These are phyloP conservation scores for Urosaurus nigricauda DNA, from an alignment of 2,797 vertebrate species.

Conservation along the genomic window DNA sequence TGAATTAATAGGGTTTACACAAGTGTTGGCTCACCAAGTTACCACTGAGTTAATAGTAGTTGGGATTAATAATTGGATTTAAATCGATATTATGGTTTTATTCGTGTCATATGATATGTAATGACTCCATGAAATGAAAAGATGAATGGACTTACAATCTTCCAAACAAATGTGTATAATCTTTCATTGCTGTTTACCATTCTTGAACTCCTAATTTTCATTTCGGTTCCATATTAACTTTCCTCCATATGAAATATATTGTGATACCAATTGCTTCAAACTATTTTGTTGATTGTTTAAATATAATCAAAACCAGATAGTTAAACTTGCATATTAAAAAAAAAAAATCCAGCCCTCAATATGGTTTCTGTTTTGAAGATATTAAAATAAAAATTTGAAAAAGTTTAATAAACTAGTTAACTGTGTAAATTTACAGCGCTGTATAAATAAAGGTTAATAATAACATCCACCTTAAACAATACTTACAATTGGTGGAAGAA, in stretches of 20 bases:
- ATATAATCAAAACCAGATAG: slow-evolving; percentile 10
- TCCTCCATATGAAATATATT: neutral
- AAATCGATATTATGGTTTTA: no score
- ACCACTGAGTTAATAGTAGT: no score
- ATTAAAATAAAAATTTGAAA: neutral
- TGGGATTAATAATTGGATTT: no score
- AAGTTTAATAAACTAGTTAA: neutral
- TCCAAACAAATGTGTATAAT: neutral
- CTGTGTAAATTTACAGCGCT: no score
- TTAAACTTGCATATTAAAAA: neutral
- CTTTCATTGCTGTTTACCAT: neutral
- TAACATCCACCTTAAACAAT: neutral
- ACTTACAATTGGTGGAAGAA: neutral
- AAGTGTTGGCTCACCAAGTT: no score
- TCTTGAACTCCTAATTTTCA: neutral
- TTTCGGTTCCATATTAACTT: slow-evolving; percentile 7
- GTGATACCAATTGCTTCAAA: neutral
- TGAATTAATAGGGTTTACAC: no score
- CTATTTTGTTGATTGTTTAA: slow-evolving; percentile 15
- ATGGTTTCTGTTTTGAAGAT: slow-evolving; percentile 7
- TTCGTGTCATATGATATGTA: no score
- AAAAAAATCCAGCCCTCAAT: neutral
- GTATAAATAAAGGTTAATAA: no score
- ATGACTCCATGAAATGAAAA: no score
- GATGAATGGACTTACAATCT: neutral